These are phyloP conservation scores for Palloptera scutellata DNA, from an alignment of 2,888 invertebrate genomes.

Conservation along the genomic window DNA sequence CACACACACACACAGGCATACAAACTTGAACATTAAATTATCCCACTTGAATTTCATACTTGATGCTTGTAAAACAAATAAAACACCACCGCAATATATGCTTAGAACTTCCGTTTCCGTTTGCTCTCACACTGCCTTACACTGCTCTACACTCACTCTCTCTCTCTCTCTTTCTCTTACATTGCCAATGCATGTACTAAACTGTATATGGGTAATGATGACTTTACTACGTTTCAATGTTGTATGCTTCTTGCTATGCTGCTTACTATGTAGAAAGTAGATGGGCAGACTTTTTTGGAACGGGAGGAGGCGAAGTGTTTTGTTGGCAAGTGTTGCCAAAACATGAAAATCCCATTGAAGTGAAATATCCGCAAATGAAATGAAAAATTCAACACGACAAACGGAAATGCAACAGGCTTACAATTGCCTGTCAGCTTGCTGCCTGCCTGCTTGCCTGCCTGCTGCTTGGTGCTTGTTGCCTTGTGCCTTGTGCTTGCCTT, in stretches of 20 bases:
- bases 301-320: too few species aligned
- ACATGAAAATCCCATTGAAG: constrained; percentile 57
- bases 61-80: constrained; percentile 4
- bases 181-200: too few species aligned
- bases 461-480: constrained; percentile 20
- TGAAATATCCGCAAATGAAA: constrained; percentile 61
- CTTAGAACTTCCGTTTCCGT: constrained; percentile 35
- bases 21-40: background rate
- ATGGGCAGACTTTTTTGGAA: too few species aligned
- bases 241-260: too few species aligned
- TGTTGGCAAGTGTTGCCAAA: constrained; percentile 34
- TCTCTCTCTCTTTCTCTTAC: too few species aligned
- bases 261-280: too few species aligned
- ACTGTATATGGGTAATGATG: too few species aligned
- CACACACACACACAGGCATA: background rate
- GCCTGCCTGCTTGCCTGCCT: constrained; percentile 41
- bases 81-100: constrained; percentile 34
- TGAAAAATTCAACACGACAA: constrained; percentile 56
- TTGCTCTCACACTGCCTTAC: background rate
- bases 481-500: too few species aligned
- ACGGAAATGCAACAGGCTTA: constrained; percentile 5
- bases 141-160: too few species aligned
- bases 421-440: constrained; percentile 28
- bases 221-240: too few species aligned
- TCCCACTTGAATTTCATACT: too few species aligned